These are phyloP conservation scores for Pocillopora meandrina DNA, from an alignment of 92 coral and sea anemone species.

Conservation along the genomic window DNA sequence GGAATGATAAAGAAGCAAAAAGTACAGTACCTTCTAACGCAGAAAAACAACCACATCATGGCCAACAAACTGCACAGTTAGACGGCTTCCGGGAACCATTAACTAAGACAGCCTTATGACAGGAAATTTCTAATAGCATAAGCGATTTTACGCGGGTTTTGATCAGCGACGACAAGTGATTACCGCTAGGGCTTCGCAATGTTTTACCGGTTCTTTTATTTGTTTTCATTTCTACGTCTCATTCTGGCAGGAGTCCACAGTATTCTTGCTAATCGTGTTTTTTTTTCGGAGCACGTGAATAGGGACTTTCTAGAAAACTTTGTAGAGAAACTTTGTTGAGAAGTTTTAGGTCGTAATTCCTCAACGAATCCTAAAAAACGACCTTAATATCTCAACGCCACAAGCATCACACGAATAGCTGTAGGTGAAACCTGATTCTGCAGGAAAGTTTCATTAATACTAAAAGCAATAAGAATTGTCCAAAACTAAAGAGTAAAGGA, in stretches of 20 bases:
- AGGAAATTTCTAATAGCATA: background rate
- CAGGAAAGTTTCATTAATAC: no score
- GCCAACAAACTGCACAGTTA: background rate
- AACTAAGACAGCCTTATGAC: background rate
- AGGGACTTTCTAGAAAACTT: background rate
- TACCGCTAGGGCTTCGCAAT: background rate
- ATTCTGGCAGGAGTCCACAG: conserved; percentile 36
- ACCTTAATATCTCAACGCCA: no score
- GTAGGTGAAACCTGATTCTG: no score
- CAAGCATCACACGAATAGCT: no score
- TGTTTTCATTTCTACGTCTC: conserved; percentile 23
- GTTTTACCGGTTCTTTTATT: conserved; percentile 18
- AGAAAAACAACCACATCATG: conserved; percentile 46
- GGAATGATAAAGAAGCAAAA: conserved; percentile 28
- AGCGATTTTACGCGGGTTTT: background rate
- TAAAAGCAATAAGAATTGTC: background rate
- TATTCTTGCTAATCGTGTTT: conserved; percentile 35
- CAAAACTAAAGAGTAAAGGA: background rate
- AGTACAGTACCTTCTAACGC: conserved; percentile 51
- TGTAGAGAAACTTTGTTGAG: background rate
- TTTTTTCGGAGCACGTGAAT: conserved; percentile 25
- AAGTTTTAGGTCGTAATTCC: background rate
- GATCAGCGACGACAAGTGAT: background rate
- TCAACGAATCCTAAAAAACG: no score
- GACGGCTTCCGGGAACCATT: background rate